phyloP scores from a whole-genome alignment of 2,113 vertebrate genomes.

The Phyllostomus discolor region DNA sequence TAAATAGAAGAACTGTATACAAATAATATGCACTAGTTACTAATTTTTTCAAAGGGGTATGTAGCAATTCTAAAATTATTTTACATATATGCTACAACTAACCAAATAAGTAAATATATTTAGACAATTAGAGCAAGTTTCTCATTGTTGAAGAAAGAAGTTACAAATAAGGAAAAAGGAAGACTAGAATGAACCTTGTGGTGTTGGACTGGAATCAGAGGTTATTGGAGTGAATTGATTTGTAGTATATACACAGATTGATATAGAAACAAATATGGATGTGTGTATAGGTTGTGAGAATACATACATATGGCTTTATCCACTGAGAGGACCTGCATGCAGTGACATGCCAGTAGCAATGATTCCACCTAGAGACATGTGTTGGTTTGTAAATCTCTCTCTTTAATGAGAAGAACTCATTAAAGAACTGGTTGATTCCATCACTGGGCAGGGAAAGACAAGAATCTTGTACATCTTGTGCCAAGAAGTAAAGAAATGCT shows the following conservation, averaged over 20 bases:
- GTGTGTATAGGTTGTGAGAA: background rate
- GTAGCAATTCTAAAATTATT: background rate
- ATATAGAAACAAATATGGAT: background rate
- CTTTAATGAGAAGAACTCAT: background rate
- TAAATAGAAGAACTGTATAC: background rate
- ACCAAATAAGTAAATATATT: background rate
- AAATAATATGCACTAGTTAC: background rate
- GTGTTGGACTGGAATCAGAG: background rate
- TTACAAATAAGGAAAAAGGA: no score
- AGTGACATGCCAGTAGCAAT: background rate
- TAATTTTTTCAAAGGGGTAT: background rate
- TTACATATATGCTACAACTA: background rate
- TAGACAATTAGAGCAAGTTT: background rate
- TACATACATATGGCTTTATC: background rate
- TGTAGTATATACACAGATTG: background rate
- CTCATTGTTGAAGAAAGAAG: background rate
- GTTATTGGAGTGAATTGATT: background rate
- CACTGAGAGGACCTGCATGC: background rate
- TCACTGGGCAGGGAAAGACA: background rate
- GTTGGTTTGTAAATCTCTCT: background rate
- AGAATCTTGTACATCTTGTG: background rate
- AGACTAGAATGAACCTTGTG: no score
- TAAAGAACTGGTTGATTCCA: background rate
- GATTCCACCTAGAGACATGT: background rate
- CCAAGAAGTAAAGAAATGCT: background rate